These are phyloP conservation scores for Xenopus laevis DNA, from an alignment of 2,113 vertebrate species.

Conservation along the genomic window DNA sequence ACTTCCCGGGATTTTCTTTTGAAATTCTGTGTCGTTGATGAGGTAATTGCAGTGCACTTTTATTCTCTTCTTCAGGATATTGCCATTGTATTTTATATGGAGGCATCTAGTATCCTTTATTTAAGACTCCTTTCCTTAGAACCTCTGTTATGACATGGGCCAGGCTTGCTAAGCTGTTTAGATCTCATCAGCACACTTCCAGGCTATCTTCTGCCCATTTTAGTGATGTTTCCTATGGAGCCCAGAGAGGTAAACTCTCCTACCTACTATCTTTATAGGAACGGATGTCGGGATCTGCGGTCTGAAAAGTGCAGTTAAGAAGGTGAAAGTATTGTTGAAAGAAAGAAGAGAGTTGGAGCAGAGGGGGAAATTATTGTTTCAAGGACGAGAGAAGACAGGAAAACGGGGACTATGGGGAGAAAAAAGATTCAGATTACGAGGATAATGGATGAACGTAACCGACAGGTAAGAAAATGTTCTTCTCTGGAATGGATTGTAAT, in stretches of 20 bases:
- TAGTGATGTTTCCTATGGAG: no score
- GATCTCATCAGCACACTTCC: no score
- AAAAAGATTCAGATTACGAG: slow-evolving; percentile 99
- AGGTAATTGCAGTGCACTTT: no score
- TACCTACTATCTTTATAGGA: slow-evolving; percentile 63
- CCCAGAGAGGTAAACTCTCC: not conserved
- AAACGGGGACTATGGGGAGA: slow-evolving; percentile 99
- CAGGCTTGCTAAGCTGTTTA: no score
- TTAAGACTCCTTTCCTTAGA: no score
- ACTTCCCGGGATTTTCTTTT: no score
- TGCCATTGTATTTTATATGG: no score
- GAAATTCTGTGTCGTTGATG: no score
- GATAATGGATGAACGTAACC: slow-evolving; percentile 99
- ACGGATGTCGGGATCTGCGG: slow-evolving; percentile 90
- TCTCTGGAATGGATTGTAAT: not conserved
- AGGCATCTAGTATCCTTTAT: no score
- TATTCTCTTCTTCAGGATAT: no score
- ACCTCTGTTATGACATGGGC: no score
- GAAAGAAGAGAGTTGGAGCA: slow-evolving; percentile 67
- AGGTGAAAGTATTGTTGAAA: slow-evolving; percentile 73
- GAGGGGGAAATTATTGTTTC: slow-evolving; percentile 80
- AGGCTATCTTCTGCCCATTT: no score
- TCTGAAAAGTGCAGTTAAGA: slow-evolving; percentile 89
- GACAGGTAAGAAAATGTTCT: slow-evolving; percentile 80
- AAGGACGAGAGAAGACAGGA: slow-evolving; percentile 87